These are phyloP conservation scores for Chrysemys picta DNA, from an alignment of 2,113 vertebrate genomes.

Conservation along the genomic window DNA sequence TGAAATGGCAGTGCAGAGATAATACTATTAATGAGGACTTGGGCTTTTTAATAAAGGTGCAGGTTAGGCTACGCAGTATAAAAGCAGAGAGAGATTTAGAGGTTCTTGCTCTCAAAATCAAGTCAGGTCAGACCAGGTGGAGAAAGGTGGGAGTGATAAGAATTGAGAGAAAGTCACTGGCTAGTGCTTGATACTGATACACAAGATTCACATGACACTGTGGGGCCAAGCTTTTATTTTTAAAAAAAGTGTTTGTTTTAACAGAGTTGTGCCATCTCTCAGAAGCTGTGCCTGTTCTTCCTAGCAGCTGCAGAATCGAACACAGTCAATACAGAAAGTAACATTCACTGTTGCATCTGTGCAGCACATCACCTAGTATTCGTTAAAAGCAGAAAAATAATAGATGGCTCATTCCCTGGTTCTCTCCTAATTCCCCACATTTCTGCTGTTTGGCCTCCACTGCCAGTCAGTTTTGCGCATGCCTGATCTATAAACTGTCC, in stretches of 20 bases:
- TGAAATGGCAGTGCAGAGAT: not conserved
- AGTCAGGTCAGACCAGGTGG: not conserved
- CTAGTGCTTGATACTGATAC: not conserved
- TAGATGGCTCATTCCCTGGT: not conserved
- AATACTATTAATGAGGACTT: not conserved
- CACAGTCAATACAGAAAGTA: constrained; percentile 1
- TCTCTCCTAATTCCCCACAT: not conserved
- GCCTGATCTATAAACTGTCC: not conserved
- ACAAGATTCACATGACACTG: not conserved
- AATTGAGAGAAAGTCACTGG: not conserved
- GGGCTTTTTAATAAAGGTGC: constrained; percentile 29
- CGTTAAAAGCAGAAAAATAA: not conserved
- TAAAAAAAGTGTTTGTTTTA: not conserved
- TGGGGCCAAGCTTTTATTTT: not conserved
- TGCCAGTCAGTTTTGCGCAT: not conserved
- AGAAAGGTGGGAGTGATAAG: not conserved
- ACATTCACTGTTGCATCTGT: not conserved
- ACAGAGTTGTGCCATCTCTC: not conserved
- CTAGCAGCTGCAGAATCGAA: constrained; percentile 35
- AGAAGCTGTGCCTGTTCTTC: constrained; percentile 25
- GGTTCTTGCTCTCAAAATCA: not conserved
- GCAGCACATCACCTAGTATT: not conserved
- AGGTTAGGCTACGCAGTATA: not conserved
- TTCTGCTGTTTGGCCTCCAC: not conserved
- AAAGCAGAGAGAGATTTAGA: not conserved